Evolutionary conservation across 2,797 vertebrate genomes (phyloP).

Genomic region (Gymnopithys bicolor): DNA sequence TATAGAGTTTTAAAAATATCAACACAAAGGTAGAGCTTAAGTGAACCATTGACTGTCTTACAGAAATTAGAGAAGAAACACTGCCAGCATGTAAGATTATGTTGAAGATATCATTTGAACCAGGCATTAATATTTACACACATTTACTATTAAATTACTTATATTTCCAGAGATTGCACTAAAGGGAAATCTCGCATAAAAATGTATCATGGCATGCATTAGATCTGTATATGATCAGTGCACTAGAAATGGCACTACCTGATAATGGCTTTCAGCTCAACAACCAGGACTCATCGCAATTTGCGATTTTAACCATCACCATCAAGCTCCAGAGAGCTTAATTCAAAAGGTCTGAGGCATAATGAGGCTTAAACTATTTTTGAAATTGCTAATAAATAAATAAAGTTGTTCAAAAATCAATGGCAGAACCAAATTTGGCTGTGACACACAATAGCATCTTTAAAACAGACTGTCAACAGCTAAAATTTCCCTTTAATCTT

Average conservation of each 20-base stretch:
- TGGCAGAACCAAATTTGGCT: not conserved
- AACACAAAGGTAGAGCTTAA: not conserved
- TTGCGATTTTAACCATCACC: not conserved
- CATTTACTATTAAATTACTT: not conserved
- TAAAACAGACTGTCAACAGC: not conserved
- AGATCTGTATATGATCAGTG: not conserved
- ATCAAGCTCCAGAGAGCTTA: not conserved
- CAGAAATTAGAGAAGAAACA: not conserved
- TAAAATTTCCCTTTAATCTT: not conserved
- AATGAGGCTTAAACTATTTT: not conserved
- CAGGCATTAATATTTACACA: not conserved
- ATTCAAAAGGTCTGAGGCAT: not conserved
- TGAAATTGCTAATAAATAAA: not conserved
- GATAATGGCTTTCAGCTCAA: not conserved
- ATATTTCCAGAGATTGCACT: not conserved
- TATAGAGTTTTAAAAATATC: not conserved
- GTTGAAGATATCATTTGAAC: not conserved
- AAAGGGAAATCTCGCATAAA: not conserved
- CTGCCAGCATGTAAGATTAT: not conserved
- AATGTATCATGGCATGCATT: not conserved
- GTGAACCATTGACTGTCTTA: not conserved
- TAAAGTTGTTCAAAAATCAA: not conserved
- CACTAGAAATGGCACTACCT: not conserved
- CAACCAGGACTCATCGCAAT: not conserved
- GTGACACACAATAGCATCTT: not conserved